Evolutionary conservation across 2,888 invertebrate species (phyloP).

Genomic region (Tetragonisca angustula): DNA sequence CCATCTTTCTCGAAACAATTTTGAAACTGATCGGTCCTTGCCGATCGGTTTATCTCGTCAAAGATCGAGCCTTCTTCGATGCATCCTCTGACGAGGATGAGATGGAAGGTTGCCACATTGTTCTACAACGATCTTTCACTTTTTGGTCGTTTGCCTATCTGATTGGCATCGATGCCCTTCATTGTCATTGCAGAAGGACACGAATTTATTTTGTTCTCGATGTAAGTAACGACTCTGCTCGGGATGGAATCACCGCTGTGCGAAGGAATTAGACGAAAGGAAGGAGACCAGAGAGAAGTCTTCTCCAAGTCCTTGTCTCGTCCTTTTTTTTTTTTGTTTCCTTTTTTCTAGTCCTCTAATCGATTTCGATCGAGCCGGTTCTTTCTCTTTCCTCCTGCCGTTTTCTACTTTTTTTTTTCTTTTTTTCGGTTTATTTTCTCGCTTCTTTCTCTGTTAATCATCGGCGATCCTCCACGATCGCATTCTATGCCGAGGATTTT

Average conservation of each 20-base stretch:
- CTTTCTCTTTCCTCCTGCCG: background rate
- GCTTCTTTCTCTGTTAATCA: constrained; percentile 6
- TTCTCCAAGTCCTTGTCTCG: background rate
- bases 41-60: constrained; percentile 52
- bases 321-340: background rate
- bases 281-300: background rate
- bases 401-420: background rate
- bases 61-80: constrained; percentile 49
- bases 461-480: constrained; percentile 25
- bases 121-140: constrained; percentile 48
- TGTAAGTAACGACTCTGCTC: constrained; percentile 61
- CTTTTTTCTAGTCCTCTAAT: background rate
- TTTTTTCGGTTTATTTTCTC: background rate
- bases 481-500: constrained; percentile 39
- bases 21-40: background rate
- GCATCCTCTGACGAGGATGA: constrained; percentile 35
- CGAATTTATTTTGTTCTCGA: constrained; percentile 66
- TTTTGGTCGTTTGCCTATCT: constrained; percentile 6
- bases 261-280: background rate
- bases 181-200: constrained; percentile 56
- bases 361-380: constrained; percentile 30
- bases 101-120: constrained; percentile 60
- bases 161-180: constrained; percentile 70
- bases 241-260: background rate
- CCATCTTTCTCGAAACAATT: constrained; percentile 38